phyloP scores from a whole-genome alignment of 2,888 invertebrate genomes.

The Eristalis arbustorum region DNA sequence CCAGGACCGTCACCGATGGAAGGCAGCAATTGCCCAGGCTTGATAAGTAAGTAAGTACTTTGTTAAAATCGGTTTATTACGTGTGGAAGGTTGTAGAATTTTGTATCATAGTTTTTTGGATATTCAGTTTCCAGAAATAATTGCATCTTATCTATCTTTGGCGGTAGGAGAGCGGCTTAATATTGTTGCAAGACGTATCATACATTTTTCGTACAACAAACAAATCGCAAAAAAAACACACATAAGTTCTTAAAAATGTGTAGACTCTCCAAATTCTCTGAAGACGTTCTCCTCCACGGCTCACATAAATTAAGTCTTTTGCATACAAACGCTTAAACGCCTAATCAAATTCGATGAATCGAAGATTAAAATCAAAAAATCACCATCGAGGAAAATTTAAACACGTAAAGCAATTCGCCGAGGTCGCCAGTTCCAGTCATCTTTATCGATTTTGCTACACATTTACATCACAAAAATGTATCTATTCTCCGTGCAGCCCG shows the following conservation, averaged over 20 bases:
- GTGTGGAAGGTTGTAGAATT: too few relatives aligned
- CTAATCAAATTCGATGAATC: conserved; percentile 59
- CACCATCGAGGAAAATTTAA: conserved; percentile 64
- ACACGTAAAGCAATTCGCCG: conserved; percentile 40
- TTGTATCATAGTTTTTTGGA: too few relatives aligned
- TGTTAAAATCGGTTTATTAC: background rate
- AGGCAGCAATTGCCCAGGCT: too few relatives aligned
- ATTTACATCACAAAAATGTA: conserved; percentile 32
- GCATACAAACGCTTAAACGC: conserved; percentile 33
- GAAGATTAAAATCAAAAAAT: conserved; percentile 58
- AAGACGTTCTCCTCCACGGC: conserved; percentile 17
- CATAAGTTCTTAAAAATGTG: too few relatives aligned
- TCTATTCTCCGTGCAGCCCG: conserved; percentile 17
- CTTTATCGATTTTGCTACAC: conserved; percentile 57
- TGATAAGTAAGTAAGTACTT: too few relatives aligned
- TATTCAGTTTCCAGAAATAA: too few relatives aligned
- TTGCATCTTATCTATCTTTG: too few relatives aligned
- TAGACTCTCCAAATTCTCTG: background rate
- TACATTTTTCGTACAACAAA: too few relatives aligned
- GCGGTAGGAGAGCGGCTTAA: too few relatives aligned
- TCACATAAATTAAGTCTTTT: conserved; percentile 33
- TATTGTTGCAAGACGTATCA: too few relatives aligned
- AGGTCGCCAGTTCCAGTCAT: conserved; percentile 46
- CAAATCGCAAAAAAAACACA: too few relatives aligned
- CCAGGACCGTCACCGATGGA: too few relatives aligned